Base-by-base conservation (phyloP, 2,113 vertebrate genomes). In the Corythaeola cristata region DNA sequence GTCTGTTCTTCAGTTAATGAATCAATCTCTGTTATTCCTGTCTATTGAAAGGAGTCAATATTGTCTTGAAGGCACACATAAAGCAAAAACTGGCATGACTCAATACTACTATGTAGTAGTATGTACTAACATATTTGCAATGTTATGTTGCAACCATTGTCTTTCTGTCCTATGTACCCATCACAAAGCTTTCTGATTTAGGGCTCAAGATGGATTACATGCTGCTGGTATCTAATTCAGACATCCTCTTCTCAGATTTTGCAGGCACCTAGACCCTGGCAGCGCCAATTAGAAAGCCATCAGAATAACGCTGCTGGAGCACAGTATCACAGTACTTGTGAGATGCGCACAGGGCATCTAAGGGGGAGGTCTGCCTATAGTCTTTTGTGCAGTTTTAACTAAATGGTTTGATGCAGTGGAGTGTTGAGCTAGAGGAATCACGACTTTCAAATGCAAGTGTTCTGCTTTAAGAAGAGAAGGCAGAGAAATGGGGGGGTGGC, bases 311-410 rank as follows among this genome's bases (percentile, higher is more conserved):
- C 12, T 83, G 49, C n/a, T 80, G 37, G 35, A 26, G 12, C 8
- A 47, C 28, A 73, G 35, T 4, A 15, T 21, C 56, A 33, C 58
- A 27, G 18, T 2, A 45, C 35, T 37, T 21, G 16, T 0, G 0
- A 50, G 18, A 28, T 17, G 11, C 26, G 37, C 49, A 56, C 8
- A 0, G 1, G 50, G 24, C 63, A 47, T 22, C 0, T 2, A 39
- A 64, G 6, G 17, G 8, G 32, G 2, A 69, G 4, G 3, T 32
- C 72, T 55, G 18, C 17, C 27, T 67, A 3, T 5, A 45, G 32
- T 3, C 30, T 76, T 82, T 18, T 26, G 6, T 37, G 13, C 33
- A 12, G 16, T 73, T 88, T 81, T 27, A 39, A 21, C 18, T 63
- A 32, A 77, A 72, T 0, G 0, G 15, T 78, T 78, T 82, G 58